Percentiles rank a stretch among this genome's conserved stretches.
Evolutionary conservation across 2,888 invertebrate species (phyloP).

Genomic region (Erebia aethiops): DNA sequence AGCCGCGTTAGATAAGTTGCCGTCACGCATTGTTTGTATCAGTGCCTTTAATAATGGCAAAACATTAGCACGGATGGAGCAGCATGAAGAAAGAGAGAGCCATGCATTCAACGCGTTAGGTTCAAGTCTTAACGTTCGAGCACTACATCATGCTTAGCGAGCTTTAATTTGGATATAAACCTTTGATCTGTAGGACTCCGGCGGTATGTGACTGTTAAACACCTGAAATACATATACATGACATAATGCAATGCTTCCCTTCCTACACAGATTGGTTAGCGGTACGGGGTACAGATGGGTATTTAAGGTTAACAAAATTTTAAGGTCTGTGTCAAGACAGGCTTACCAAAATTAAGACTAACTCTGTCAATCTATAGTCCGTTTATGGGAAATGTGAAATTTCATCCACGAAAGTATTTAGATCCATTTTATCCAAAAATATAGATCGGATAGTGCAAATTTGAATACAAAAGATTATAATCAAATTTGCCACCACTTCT

Average conservation of each 20-base stretch:
- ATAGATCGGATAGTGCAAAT: too few species aligned
- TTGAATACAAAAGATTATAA: too few species aligned
- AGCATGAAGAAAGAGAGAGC: conserved; percentile 48
- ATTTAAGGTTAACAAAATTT: conserved; percentile 2
- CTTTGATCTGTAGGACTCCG: conserved; percentile 96
- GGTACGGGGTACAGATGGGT: conserved; percentile 11
- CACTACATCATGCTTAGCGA: conserved; percentile 77
- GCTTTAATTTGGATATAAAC: conserved; percentile 86
- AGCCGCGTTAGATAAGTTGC: too few species aligned
- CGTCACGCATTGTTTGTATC: too few species aligned
- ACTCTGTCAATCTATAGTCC: too few species aligned
- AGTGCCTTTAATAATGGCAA: neutral
- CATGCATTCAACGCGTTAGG: conserved; percentile 63
- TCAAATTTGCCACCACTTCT: too few species aligned
- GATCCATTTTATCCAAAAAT: too few species aligned
- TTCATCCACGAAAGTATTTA: too few species aligned
- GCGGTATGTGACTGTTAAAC: conserved; percentile 97
- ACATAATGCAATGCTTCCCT: conserved; percentile 75
- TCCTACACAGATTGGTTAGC: conserved; percentile 39
- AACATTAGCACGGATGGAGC: neutral
- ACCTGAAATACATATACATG: conserved; percentile 90
- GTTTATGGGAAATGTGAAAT: too few species aligned
- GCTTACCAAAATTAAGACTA: neutral
- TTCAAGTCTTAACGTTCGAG: conserved; percentile 52
- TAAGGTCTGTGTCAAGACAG: neutral